Conservation (phyloP, 2,888 invertebrate genomes). For the Anagyrus pseudococci region DNA sequence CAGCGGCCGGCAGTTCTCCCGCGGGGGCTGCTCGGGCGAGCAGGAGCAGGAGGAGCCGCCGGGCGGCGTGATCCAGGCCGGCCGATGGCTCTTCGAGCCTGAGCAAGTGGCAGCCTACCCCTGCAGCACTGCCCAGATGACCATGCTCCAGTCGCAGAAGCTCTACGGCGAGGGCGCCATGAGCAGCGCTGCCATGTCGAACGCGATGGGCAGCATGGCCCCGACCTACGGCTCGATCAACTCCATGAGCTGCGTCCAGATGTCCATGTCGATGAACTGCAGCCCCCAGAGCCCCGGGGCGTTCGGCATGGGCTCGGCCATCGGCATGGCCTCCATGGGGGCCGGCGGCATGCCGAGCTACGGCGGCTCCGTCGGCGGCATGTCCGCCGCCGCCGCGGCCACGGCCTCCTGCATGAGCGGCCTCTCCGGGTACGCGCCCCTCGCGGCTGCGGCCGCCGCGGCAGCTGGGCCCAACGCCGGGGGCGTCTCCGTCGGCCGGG, state of each 20-base stretch:
- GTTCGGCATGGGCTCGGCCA: constrained; percentile 57
- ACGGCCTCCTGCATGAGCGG: constrained; percentile 67
- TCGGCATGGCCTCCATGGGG: constrained; percentile 53
- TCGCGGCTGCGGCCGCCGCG: constrained; percentile 60
- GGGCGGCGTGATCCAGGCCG: no score
- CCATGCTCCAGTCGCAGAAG: constrained; percentile 61
- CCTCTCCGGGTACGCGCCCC: constrained; percentile 54
- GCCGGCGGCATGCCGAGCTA: constrained; percentile 47
- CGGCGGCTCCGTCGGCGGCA: constrained; percentile 55
- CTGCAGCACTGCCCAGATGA: constrained; percentile 52
- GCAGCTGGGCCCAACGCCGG: constrained; percentile 68
- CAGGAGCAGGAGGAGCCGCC: no score
- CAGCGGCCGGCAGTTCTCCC: not conserved
- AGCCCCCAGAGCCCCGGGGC: constrained; percentile 56
- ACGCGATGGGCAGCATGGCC: constrained; percentile 67
- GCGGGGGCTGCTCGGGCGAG: not conserved
- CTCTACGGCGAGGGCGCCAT: constrained; percentile 57
- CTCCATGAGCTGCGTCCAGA: constrained; percentile 72
- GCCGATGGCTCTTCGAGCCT: no score
- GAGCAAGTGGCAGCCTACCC: no score
- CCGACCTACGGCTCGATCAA: constrained; percentile 79
- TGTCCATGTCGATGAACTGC: constrained; percentile 64
- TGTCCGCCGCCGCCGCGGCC: constrained; percentile 54
- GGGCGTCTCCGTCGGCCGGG: constrained; percentile 62
- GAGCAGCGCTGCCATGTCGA: constrained; percentile 57